Evolutionary conservation across 2,113 vertebrate species (phyloP).

Genomic region (Nibea albiflora): DNA sequence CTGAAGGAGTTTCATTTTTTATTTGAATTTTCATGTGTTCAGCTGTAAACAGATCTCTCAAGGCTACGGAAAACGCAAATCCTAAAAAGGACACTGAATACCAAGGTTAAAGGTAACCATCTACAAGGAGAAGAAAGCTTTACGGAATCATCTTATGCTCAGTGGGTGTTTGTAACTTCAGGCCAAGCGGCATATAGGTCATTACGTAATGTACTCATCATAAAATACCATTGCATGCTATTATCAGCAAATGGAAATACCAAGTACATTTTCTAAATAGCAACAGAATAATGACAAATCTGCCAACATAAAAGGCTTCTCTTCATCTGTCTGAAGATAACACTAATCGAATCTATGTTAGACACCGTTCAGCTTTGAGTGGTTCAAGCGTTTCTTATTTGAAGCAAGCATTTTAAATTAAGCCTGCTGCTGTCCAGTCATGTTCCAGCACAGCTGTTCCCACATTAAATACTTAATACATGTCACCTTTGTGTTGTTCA

Average conservation of each 20-base stretch:
- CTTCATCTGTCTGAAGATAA: background rate
- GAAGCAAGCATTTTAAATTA: slow-evolving; percentile 41
- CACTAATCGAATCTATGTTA: slow-evolving; percentile 10
- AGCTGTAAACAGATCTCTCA: slow-evolving; percentile 4
- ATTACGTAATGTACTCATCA: slow-evolving; percentile 11
- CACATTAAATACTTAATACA: no score
- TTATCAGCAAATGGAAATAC: slow-evolving; percentile 40
- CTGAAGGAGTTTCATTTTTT: background rate
- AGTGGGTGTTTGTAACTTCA: slow-evolving; percentile 20
- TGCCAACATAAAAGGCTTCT: background rate
- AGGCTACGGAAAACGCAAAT: slow-evolving; percentile 4
- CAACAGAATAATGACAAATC: background rate
- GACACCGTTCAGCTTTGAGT: background rate
- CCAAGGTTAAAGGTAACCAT: slow-evolving; percentile 24
- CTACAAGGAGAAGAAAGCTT: background rate
- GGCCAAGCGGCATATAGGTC: slow-evolving; percentile 14
- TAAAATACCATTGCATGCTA: slow-evolving; percentile 22
- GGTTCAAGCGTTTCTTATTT: slow-evolving; percentile 34
- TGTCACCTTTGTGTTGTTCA: background rate
- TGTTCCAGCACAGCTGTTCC: background rate
- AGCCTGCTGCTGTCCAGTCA: slow-evolving; percentile 13
- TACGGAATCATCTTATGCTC: slow-evolving; percentile 12
- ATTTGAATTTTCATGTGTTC: slow-evolving; percentile 7
- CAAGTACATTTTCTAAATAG: slow-evolving; percentile 28
- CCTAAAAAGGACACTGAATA: slow-evolving; percentile 31